phyloP scores from a whole-genome alignment of 2,113 vertebrate species.

The Neodontobutis hainanensis region DNA sequence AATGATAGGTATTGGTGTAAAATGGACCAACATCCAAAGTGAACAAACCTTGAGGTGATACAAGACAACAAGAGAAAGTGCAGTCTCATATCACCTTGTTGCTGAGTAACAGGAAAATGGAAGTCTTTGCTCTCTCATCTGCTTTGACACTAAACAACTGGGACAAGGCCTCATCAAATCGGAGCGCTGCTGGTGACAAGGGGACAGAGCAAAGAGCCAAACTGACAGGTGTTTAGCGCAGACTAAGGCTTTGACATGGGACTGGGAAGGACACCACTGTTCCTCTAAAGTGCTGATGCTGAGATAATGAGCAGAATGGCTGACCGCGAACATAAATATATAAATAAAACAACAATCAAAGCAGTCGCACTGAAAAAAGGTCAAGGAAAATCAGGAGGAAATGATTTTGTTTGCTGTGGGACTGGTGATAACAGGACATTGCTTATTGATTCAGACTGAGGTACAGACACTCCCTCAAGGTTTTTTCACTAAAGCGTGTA shows the following conservation, averaged over 20 bases:
- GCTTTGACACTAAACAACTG: constrained; percentile 43
- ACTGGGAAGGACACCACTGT: constrained; percentile 38
- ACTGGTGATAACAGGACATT: constrained; percentile 6
- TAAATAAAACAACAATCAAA: constrained; percentile 25
- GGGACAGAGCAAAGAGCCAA: constrained; percentile 21
- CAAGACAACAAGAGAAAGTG: constrained; percentile 1
- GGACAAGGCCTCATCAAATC: constrained; percentile 42
- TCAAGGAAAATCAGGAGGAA: constrained; percentile 21
- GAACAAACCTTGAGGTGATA: constrained; percentile 2
- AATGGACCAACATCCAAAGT: neutral
- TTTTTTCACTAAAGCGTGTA: constrained; percentile 5
- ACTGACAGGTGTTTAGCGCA: constrained; percentile 70
- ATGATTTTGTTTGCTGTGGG: constrained; percentile 12
- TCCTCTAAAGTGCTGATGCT: constrained; percentile 39
- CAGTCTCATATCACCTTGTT: neutral
- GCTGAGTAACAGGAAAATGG: neutral
- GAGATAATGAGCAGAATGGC: constrained; percentile 41
- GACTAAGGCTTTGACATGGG: constrained; percentile 44
- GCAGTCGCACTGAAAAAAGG: constrained; percentile 17
- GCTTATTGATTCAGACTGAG: constrained; percentile 6
- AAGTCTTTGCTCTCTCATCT: constrained; percentile 12
- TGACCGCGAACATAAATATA: constrained; percentile 23
- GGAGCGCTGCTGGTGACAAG: constrained; percentile 28
- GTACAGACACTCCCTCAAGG: neutral
- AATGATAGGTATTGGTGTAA: neutral